These are phyloP conservation scores for Saccostrea glomerata DNA, from an alignment of 1,140 invertebrate species.

Conservation along the genomic window DNA sequence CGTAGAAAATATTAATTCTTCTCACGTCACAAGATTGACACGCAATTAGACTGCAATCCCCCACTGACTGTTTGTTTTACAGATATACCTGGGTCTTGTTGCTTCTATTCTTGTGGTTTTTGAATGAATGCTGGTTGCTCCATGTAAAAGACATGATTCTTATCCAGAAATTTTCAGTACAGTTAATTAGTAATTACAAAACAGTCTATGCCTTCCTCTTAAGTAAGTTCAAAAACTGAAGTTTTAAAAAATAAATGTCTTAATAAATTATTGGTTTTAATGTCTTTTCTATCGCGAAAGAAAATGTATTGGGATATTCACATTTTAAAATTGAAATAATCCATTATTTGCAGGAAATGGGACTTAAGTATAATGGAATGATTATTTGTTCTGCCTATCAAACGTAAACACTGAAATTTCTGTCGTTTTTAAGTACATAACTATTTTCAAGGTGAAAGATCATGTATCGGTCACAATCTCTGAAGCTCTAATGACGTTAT, in stretches of 20 bases:
- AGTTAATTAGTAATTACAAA: not conserved
- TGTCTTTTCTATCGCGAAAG: not conserved
- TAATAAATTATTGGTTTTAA: not conserved
- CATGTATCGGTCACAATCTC: not conserved
- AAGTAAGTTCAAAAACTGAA: not conserved
- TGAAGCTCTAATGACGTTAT: not conserved
- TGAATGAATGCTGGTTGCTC: not conserved
- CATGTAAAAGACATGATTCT: not conserved
- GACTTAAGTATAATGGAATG: not conserved
- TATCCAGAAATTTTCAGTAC: not conserved
- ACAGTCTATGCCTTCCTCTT: not conserved
- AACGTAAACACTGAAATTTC: not conserved
- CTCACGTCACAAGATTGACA: not conserved
- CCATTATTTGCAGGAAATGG: not conserved
- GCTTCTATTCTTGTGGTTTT: not conserved
- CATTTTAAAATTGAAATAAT: not conserved
- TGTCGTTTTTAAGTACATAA: not conserved
- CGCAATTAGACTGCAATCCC: not conserved
- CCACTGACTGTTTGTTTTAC: not conserved
- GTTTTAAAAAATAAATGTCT: not conserved
- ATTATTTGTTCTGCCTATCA: not conserved
- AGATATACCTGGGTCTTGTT: not conserved
- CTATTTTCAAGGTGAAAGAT: not conserved
- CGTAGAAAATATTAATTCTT: not conserved
- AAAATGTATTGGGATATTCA: not conserved